Base-by-base conservation (phyloP, 2,797 vertebrate genomes). In the Oryzias sinensis region DNA sequence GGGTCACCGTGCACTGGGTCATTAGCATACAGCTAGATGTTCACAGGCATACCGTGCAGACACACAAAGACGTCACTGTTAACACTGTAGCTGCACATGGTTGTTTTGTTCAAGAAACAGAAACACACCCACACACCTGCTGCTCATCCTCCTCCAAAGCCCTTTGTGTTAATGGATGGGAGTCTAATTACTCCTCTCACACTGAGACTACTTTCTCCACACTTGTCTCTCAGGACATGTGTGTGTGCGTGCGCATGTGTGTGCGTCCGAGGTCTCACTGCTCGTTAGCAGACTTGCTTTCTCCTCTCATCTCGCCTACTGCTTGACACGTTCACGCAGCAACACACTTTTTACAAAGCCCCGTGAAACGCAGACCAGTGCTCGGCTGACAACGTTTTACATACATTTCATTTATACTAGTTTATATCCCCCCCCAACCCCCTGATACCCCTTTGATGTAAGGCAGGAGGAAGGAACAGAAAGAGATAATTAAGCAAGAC, bases 161-260 rank as follows among this genome's bases (percentile, higher is more conserved):
- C 79, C 83, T 74, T 79, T 83, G 87, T 90, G 90, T 90, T 93
- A 92, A 94, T 93, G 87, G 93, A 93, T 89, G 86, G 88, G 86
- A 79, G 70, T 91, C 91, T 93, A 93, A 95, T 94, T 92, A 92
- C 91, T 89, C 82, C 47, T 89, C 77, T 85, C 69, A 85, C 56
- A 77, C 83, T 59, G 88, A 86, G 81, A 86, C 79, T 82, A 65
- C 78, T 83, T 83, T 88, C 87, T 72, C 79, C 72, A 81, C 84
- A 68, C 80, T 81, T 59, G 85, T 90, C 90, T 87, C 90, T 77
- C 74, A 85, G 90, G 84, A 82, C 82, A 42, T 72, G 70, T 62
- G 79, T 66, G 53, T 56, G 52, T 58, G 50, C 57, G 70, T 29
- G 44, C 20, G 20, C 20, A 22, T 22, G 20, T 65, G 63, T 49